Evolutionary conservation across 2,113 vertebrate species (phyloP).

Genomic region (Bettongia penicillata): DNA sequence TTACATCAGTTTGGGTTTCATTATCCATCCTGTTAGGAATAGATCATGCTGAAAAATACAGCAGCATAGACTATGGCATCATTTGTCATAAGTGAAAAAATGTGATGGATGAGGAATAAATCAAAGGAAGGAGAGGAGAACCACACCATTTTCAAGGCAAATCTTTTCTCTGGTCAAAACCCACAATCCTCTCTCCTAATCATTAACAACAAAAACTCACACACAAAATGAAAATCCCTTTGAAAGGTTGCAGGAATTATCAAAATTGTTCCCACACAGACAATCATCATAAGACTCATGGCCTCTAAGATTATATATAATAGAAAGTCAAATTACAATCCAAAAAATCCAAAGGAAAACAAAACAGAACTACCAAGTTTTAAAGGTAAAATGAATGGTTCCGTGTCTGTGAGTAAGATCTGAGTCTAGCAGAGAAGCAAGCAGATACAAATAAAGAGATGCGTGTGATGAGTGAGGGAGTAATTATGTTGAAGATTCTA

Average conservation of each 20-base stretch:
- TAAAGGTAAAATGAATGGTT: not conserved
- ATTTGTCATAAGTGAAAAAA: constrained; percentile 21
- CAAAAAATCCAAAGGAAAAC: not conserved
- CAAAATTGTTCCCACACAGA: not conserved
- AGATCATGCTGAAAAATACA: constrained; percentile 43
- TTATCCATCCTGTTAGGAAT: constrained; percentile 15
- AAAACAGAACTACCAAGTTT: not conserved
- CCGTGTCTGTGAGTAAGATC: not conserved
- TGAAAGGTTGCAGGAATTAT: not conserved
- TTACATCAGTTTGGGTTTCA: constrained; percentile 20
- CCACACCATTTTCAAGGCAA: not conserved
- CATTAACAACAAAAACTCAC: not conserved
- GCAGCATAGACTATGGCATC: constrained; percentile 19
- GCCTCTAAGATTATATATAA: not conserved
- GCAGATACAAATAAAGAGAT: not conserved
- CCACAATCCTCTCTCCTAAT: not conserved
- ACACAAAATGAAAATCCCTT: not conserved
- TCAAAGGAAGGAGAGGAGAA: constrained; percentile 16
- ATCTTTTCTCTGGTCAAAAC: not conserved
- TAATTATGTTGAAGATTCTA: not conserved
- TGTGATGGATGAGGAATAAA: not conserved
- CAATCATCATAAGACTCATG: not conserved
- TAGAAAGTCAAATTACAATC: not conserved
- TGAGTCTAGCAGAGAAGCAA: not conserved
- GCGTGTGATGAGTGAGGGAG: not conserved